Evolutionary conservation across 2,113 vertebrate species (phyloP).

Genomic region (Glaucomys volans): DNA sequence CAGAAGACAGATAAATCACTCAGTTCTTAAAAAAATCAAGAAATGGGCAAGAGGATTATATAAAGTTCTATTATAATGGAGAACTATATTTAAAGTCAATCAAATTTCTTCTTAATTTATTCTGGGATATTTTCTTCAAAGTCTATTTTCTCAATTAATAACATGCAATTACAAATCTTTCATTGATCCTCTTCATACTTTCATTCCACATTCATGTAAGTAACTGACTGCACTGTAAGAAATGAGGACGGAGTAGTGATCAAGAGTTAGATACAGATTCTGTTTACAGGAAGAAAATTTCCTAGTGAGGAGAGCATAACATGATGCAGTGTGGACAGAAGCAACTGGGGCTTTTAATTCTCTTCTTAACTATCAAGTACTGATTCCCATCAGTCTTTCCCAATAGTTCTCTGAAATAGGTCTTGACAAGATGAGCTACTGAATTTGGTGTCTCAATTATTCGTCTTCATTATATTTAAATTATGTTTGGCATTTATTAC

Average conservation of each 20-base stretch:
- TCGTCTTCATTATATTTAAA: neutral
- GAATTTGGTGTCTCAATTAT: neutral
- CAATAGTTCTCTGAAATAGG: neutral
- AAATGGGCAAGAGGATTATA: constrained; percentile 35
- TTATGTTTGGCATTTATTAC: neutral
- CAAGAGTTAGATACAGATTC: neutral
- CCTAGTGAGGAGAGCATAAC: neutral
- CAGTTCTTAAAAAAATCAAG: constrained; percentile 4
- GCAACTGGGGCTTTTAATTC: neutral
- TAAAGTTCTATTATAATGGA: neutral
- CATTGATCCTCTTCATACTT: neutral
- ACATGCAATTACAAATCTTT: neutral
- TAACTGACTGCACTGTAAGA: neutral
- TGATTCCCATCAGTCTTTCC: neutral
- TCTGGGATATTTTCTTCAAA: neutral
- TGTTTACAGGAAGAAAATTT: neutral
- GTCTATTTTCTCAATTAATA: neutral
- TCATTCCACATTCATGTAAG: neutral
- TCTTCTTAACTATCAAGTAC: neutral
- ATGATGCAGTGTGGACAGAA: neutral
- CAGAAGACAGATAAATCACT: constrained; percentile 67
- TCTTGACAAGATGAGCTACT: neutral
- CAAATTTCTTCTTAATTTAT: neutral
- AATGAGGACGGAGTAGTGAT: neutral
- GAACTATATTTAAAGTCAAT: constrained; percentile 15